A percentile compares a stretch with the other conserved stretches of the same genome.
Conservation (phyloP, 2,797 vertebrate species). For the Macrochelys suwanniensis region DNA sequence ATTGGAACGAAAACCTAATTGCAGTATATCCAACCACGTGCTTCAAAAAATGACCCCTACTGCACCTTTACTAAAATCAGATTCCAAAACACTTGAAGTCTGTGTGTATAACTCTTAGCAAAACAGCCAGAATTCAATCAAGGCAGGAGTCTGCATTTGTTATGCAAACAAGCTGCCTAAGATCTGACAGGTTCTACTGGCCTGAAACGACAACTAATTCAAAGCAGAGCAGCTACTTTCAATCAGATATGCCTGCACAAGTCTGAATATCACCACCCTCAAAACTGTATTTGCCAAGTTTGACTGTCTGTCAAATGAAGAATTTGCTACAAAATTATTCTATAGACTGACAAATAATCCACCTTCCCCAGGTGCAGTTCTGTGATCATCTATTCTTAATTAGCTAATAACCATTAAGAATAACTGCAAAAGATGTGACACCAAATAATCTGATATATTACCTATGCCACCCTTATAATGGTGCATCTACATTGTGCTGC, state of each 20-base stretch:
- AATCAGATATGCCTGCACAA: background rate
- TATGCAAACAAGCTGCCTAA: background rate
- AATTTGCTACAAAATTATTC: background rate
- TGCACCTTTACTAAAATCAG: background rate
- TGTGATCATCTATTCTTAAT: background rate
- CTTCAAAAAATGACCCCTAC: background rate
- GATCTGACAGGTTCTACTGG: background rate
- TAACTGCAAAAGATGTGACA: background rate
- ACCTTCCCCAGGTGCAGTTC: accelerated
- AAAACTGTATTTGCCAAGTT: background rate
- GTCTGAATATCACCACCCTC: background rate
- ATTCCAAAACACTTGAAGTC: accelerated
- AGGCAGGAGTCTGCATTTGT: background rate
- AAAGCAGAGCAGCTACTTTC: background rate
- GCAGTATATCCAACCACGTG: background rate
- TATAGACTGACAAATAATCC: background rate
- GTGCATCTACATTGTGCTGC: background rate
- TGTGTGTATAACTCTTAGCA: background rate
- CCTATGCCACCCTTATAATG: background rate
- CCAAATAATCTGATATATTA: background rate
- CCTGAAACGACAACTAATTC: background rate
- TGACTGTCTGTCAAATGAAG: background rate
- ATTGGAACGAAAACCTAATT: background rate
- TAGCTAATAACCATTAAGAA: background rate
- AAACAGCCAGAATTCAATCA: accelerated